phyloP scores from a whole-genome alignment of 2,113 vertebrate genomes.

The Colaptes auratus region DNA sequence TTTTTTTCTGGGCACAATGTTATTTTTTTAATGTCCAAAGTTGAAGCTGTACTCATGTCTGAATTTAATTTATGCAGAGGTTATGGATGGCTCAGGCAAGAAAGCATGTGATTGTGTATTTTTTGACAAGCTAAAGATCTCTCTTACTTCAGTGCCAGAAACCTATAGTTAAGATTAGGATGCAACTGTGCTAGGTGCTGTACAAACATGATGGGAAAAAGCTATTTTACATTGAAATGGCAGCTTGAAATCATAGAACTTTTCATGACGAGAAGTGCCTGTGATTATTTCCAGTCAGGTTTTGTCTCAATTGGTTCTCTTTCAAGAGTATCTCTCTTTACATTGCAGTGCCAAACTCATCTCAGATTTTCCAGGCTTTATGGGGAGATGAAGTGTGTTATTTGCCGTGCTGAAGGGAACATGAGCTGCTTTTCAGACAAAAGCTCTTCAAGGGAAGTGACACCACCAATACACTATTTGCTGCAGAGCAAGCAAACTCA shows the following conservation, averaged over 20 bases:
- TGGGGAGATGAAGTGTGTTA: background rate
- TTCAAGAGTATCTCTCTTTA: background rate
- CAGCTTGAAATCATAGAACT: background rate
- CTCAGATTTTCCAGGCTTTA: constrained; percentile 17
- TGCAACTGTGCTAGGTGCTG: background rate
- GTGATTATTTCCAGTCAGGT: background rate
- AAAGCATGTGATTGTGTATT: background rate
- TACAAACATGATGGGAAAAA: background rate
- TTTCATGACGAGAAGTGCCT: background rate
- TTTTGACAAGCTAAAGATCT: background rate
- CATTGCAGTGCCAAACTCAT: constrained; percentile 10
- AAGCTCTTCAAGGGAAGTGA: background rate
- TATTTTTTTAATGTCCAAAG: background rate
- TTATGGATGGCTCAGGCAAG: background rate
- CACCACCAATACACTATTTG: background rate
- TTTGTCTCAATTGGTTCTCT: background rate
- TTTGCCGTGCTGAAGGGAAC: background rate
- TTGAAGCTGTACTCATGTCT: background rate
- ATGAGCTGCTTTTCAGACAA: background rate
- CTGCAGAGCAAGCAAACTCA: background rate
- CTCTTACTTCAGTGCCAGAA: background rate
- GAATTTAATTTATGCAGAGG: background rate
- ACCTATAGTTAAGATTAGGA: background rate
- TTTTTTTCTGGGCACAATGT: background rate
- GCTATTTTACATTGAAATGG: background rate